Conservation (phyloP, 2,113 vertebrate genomes). For the Pterocles burchelli region DNA sequence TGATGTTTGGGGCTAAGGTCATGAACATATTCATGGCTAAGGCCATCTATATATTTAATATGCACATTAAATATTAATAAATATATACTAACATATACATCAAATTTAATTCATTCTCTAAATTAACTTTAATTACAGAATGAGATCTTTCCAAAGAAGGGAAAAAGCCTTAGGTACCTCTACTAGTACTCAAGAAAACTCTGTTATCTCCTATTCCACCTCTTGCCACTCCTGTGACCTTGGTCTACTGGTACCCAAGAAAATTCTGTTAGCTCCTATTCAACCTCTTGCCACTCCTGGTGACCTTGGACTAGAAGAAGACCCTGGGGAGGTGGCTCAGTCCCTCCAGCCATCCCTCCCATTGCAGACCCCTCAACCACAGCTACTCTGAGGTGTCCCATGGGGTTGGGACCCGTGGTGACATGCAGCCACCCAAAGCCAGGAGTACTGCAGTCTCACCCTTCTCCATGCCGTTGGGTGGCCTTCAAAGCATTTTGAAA, state of each 20-base stretch:
- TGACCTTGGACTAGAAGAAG: background rate
- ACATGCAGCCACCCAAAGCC: background rate
- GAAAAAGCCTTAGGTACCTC: background rate
- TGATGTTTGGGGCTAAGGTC: background rate
- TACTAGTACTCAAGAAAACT: background rate
- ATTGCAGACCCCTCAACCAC: accelerated
- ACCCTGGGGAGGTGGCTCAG: background rate
- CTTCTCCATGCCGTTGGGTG: accelerated
- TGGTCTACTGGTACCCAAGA: background rate
- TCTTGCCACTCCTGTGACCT: background rate
- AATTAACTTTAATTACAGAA: background rate
- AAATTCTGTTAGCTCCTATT: background rate
- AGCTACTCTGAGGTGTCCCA: accelerated
- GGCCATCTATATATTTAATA: background rate
- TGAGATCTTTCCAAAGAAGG: background rate
- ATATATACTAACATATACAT: background rate
- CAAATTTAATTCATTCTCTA: background rate
- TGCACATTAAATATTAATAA: background rate
- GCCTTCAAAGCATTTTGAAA: background rate
- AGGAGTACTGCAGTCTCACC: background rate
- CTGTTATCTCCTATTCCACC: background rate
- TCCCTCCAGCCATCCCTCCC: background rate
- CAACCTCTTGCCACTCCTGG: background rate
- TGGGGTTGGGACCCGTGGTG: background rate
- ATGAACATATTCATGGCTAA: background rate